Evolutionary conservation across 2,797 vertebrate species (phyloP).

Genomic region (Margarornis squamiger): DNA sequence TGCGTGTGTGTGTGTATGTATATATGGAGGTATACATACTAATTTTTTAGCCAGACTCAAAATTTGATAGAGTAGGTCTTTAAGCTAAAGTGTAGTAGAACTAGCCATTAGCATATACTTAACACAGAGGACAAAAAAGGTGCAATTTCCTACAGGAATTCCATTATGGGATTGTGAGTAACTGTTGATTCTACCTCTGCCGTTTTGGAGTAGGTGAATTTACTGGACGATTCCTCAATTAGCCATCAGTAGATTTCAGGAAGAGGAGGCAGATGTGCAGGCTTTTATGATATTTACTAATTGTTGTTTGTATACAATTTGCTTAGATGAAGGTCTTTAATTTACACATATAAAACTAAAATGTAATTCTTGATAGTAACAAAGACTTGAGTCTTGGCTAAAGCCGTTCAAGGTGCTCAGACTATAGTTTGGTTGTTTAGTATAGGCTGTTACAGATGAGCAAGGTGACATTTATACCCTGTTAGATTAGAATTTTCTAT

Average conservation of each 20-base stretch:
- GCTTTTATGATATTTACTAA: not conserved
- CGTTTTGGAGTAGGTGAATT: not conserved
- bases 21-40: not conserved
- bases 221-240: not conserved
- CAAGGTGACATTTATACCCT: not conserved
- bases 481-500: not conserved
- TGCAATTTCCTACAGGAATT: not conserved
- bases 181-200: not conserved
- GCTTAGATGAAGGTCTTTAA: not conserved
- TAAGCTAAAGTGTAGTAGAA: not conserved
- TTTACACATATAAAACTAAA: not conserved
- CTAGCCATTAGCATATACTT: not conserved
- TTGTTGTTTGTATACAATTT: not conserved
- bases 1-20: fast-evolving
- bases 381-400: not conserved
- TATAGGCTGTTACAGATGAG: not conserved
- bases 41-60: not conserved
- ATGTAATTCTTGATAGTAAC: not conserved
- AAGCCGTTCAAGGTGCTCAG: not conserved
- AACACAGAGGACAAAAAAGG: not conserved
- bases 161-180: not conserved
- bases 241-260: not conserved
- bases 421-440: not conserved
- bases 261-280: not conserved
- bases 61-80: not conserved